Evolutionary conservation across 2,888 invertebrate species (phyloP).

Genomic region (Drosophila helvetica): DNA sequence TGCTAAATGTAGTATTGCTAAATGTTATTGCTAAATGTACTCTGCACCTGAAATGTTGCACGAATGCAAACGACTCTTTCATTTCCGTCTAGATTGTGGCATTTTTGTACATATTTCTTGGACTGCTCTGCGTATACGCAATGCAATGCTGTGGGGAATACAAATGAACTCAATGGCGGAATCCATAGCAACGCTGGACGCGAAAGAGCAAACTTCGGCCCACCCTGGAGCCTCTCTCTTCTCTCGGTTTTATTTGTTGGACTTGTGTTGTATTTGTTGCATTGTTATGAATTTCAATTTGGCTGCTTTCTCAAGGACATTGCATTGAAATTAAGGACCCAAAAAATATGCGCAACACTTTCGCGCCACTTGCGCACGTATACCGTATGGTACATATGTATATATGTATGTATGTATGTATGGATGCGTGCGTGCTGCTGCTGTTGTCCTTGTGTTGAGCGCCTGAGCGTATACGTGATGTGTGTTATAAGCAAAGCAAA

Average conservation of each 20-base stretch:
- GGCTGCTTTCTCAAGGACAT: constrained; percentile 63
- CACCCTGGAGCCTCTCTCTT: not conserved
- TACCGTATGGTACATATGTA: not conserved
- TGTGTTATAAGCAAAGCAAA: constrained; percentile 64
- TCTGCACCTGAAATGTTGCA: not conserved
- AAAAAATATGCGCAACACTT: constrained; percentile 68
- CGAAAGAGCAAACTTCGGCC: not conserved
- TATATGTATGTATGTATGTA: constrained; percentile 13
- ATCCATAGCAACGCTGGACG: too few relatives aligned
- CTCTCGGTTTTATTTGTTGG: constrained; percentile 12
- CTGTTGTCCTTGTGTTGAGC: constrained; percentile 32
- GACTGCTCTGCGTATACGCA: too few relatives aligned
- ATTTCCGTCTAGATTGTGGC: not conserved
- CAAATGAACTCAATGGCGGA: too few relatives aligned
- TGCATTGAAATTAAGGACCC: constrained; percentile 68
- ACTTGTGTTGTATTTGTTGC: constrained; percentile 23
- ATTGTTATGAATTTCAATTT: constrained; percentile 73
- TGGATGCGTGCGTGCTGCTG: constrained; percentile 1
- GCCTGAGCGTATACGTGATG: constrained; percentile 68
- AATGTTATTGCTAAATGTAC: too few relatives aligned
- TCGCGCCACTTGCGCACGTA: constrained; percentile 49
- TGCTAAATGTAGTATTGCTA: not conserved
- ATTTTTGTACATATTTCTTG: not conserved
- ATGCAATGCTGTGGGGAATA: too few relatives aligned
- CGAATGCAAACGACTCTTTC: too few relatives aligned